Evolutionary conservation across 2,797 vertebrate genomes (phyloP).

Genomic region (Poeciliopsis infans): DNA sequence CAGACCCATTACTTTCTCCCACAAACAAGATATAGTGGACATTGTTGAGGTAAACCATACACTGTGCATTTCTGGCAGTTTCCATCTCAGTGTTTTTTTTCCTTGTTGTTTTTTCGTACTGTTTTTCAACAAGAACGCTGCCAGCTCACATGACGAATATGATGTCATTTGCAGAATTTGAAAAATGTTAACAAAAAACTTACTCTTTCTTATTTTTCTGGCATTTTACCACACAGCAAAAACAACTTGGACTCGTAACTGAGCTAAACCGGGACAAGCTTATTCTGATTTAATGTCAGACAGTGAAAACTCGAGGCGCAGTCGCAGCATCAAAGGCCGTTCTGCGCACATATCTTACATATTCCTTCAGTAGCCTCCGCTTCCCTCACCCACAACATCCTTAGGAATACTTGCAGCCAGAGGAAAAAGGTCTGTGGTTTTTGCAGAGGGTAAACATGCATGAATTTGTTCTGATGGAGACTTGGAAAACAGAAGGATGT

Average conservation of each 20-base stretch:
- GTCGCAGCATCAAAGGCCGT: neutral
- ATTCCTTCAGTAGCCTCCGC: neutral
- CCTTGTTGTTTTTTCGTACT: neutral
- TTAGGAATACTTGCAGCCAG: constrained; percentile 2
- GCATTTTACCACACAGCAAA: neutral
- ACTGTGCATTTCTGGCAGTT: neutral
- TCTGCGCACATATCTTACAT: neutral
- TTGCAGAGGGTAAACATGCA: constrained; percentile 24
- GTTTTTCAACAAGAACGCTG: neutral
- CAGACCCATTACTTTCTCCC: neutral
- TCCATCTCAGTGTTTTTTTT: neutral
- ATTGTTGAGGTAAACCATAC: neutral
- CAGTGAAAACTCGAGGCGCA: neutral
- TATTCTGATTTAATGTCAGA: neutral
- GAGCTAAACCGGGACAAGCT: neutral
- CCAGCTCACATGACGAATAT: neutral
- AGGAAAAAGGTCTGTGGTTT: constrained; percentile 41
- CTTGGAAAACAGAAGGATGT: constrained; percentile 55
- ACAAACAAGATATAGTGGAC: neutral
- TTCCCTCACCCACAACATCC: neutral
- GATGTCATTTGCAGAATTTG: neutral
- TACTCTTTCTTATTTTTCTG: neutral
- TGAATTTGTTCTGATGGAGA: constrained; percentile 36
- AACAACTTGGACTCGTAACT: neutral
- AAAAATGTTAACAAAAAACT: neutral